Base-by-base conservation (phyloP, 2,113 vertebrate species). In the Nipponia nippon region DNA sequence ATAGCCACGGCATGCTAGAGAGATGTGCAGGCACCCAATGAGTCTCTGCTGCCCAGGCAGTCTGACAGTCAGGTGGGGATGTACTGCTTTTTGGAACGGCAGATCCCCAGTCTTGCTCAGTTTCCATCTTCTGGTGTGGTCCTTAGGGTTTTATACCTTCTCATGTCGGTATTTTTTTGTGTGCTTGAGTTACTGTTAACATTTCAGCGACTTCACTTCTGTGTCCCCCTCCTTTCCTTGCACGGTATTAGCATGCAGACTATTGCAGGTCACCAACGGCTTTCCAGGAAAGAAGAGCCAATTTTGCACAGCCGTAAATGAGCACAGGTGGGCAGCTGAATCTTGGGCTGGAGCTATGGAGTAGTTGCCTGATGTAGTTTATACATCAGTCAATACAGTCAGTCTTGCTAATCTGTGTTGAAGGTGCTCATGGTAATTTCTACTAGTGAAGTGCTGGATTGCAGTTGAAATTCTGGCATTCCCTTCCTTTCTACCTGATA, bases 161-260 rank as follows among this genome's bases (percentile, higher is more conserved):
- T 36, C 11, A 27, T 14, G 3, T 2, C 0, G 1, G 3, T 13
- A 1, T 15, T 53, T 79, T 81, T 75, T 34, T 29, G 7, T 19
- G 27, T 87, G 26, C 18, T 84, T 53, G 63, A 52, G 16, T 73
- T 89, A 23, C 44, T 38, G 13, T 40, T 89, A 1, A 16, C 8
- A 42, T 27, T 32, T 65, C 46, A 40, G 7, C 36, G 53, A 21
- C 46, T 44, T 78, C 12, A 40, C 55, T 58, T 83, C 36, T 58
- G 23, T 62, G 18, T 34, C 20, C 3, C 16, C 20, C 22, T 56
- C 14, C 15, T 72, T 87, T 49, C n/a, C 52, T 32, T 72, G 32
- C 9, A 10, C 6, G 11, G 30, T 36, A 10, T 55, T 25, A 47
- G 10, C 27, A 34, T 47, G 46, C 3, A 9, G 36, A 36, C 4